phyloP scores from a whole-genome alignment of 2,888 invertebrate genomes.

The Rutpela maculata region DNA sequence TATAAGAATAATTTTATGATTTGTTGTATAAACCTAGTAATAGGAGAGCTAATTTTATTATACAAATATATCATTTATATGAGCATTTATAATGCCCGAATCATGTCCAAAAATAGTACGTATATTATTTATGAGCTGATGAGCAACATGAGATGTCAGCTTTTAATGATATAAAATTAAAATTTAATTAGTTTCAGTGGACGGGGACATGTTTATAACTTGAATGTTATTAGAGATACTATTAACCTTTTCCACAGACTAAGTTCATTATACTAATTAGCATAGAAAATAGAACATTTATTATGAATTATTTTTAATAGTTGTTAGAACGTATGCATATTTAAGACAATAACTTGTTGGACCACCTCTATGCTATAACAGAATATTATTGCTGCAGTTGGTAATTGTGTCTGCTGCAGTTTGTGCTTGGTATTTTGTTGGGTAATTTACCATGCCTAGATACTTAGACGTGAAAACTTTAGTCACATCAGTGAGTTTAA shows the following conservation, averaged over 20 bases:
- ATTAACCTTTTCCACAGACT: not conserved
- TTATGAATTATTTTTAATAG: too few relatives aligned
- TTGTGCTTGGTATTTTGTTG: too few relatives aligned
- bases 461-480: too few relatives aligned
- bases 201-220: not conserved
- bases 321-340: too few relatives aligned
- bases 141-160: not conserved
- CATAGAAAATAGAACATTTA: too few relatives aligned
- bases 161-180: not conserved
- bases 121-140: conserved; percentile 2
- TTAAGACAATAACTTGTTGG: too few relatives aligned
- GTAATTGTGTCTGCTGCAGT: too few relatives aligned
- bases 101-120: conserved; percentile 3
- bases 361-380: too few relatives aligned
- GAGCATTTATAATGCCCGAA: not conserved
- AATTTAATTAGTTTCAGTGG: not conserved
- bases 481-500: too few relatives aligned
- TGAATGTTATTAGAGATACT: not conserved
- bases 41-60: not conserved
- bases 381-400: too few relatives aligned
- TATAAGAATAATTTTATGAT: too few relatives aligned
- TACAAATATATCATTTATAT: not conserved
- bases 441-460: too few relatives aligned
- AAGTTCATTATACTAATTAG: not conserved
- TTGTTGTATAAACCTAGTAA: not conserved